These are phyloP conservation scores for Clistopyga incitator DNA, from an alignment of 2,888 invertebrate genomes.

Conservation along the genomic window DNA sequence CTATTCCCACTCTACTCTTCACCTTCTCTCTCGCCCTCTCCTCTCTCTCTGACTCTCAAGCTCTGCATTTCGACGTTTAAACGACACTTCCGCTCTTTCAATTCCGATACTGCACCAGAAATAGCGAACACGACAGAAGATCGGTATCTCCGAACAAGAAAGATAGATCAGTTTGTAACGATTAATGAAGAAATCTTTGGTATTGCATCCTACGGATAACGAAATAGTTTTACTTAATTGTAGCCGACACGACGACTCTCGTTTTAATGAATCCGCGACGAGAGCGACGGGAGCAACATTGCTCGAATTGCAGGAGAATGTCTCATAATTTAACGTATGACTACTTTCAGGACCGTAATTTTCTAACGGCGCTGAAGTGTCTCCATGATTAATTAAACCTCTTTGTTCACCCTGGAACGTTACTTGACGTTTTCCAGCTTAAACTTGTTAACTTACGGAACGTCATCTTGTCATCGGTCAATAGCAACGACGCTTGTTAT, in stretches of 20 bases:
- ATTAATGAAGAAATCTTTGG: background rate
- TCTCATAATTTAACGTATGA: background rate
- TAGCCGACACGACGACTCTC: background rate
- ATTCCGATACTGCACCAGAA: conserved; percentile 28
- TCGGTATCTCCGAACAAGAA: background rate
- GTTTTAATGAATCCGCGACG: too few species aligned
- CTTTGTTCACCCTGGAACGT: too few species aligned
- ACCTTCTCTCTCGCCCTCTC: background rate
- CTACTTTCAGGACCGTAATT: background rate
- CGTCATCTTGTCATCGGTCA: too few species aligned
- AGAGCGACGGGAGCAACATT: background rate
- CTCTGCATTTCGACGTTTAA: conserved; percentile 23
- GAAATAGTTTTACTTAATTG: background rate
- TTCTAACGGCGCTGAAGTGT: background rate
- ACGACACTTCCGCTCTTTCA: conserved; percentile 45
- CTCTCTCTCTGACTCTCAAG: too few species aligned
- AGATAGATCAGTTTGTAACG: background rate
- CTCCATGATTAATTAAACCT: background rate
- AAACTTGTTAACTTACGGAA: too few species aligned
- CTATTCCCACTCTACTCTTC: background rate
- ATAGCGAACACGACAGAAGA: conserved; percentile 1
- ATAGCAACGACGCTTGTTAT: too few species aligned
- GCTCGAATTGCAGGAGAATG: background rate
- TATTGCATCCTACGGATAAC: background rate
- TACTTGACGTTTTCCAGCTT: too few species aligned